phyloP scores from a whole-genome alignment of 37 sponge, comb jelly and placozoan genomes.

The Petrosia ficiformis region DNA sequence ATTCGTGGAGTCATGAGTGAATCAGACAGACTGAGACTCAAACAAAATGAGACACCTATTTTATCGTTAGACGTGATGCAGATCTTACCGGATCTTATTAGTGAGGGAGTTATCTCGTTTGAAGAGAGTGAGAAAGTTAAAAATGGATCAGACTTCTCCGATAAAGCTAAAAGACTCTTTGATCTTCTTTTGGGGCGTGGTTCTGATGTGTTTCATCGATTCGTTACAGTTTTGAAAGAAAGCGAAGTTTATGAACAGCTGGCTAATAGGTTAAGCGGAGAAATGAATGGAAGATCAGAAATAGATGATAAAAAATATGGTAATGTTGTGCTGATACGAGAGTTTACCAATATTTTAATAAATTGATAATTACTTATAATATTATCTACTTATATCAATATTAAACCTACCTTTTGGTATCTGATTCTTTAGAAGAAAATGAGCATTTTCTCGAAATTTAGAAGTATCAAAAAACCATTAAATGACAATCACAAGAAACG shows the following conservation, averaged over 20 bases:
- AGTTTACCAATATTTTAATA: background rate
- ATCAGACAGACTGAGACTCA: slow-evolving; percentile 6
- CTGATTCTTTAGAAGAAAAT: no score
- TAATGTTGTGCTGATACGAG: background rate
- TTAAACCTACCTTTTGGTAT: no score
- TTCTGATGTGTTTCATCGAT: background rate
- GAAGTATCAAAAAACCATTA: no score
- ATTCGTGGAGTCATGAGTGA: slow-evolving; percentile 5
- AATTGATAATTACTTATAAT: no score
- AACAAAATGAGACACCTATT: slow-evolving; percentile 12
- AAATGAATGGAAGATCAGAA: background rate
- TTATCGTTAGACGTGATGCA: slow-evolving; percentile 12
- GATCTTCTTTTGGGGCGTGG: slow-evolving; percentile 8
- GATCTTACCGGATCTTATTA: slow-evolving; percentile 49
- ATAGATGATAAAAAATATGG: slow-evolving; percentile 15
- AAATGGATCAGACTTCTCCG: background rate
- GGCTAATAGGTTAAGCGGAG: background rate
- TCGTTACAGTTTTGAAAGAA: background rate
- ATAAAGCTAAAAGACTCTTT: background rate
- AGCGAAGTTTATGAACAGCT: slow-evolving; percentile 5
- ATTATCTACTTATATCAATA: no score
- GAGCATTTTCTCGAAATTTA: no score
- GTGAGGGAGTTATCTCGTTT: slow-evolving; percentile 19
- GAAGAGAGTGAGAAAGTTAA: slow-evolving; percentile 29
- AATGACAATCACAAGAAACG: no score